Evolutionary conservation across 2,113 vertebrate genomes (phyloP).

Genomic region (Oreocharis arfaki): DNA sequence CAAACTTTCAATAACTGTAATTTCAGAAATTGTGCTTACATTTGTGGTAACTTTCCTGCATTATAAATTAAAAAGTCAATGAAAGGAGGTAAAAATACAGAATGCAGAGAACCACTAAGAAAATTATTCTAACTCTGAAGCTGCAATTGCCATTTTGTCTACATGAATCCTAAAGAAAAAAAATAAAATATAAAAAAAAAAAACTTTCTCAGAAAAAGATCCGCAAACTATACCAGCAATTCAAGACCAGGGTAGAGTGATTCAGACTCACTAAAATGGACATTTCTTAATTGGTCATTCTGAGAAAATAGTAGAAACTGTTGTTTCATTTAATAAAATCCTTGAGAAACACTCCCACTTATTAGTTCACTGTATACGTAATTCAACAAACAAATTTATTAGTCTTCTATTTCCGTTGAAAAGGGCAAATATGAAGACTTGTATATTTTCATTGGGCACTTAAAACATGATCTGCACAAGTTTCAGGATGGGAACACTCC

Average conservation of each 20-base stretch:
- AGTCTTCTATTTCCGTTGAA: background rate
- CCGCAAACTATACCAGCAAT: background rate
- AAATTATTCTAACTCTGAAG: background rate
- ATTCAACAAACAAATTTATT: background rate
- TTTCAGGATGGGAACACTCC: background rate
- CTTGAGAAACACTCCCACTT: background rate
- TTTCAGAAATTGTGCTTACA: background rate
- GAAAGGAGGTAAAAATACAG: background rate
- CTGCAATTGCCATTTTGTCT: background rate
- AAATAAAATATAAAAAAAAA: background rate
- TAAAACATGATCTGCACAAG: background rate
- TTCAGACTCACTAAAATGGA: background rate
- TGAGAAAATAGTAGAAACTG: background rate
- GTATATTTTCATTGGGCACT: background rate
- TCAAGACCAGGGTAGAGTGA: background rate
- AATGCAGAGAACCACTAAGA: background rate
- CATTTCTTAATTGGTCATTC: background rate
- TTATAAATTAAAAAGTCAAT: background rate
- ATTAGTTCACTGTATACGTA: background rate
- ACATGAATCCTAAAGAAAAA: background rate
- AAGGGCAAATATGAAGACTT: background rate
- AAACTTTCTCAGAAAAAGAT: background rate
- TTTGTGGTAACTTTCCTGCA: accelerated
- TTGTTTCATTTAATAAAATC: background rate
- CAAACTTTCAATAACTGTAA: background rate